Conservation (phyloP, 2,888 invertebrate species). For the Erebia epiphron region DNA sequence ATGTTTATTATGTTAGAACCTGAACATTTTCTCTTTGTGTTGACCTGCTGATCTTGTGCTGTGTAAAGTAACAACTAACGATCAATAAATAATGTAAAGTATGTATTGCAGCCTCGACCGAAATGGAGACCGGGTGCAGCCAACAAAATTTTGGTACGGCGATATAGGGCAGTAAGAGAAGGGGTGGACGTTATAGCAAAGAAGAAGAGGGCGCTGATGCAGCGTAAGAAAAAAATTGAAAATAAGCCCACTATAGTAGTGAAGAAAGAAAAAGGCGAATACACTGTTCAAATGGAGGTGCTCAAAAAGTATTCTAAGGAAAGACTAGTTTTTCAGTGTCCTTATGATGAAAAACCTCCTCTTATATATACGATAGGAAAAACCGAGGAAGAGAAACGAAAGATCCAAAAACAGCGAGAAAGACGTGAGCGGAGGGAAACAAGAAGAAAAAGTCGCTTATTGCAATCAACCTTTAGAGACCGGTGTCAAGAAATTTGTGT, state of each 20-base stretch:
- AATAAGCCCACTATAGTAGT: slow-evolving; percentile 68
- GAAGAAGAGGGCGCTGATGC: slow-evolving; percentile 69
- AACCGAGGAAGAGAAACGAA: slow-evolving; percentile 66
- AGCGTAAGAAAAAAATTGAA: slow-evolving; percentile 71
- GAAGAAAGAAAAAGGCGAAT: slow-evolving; percentile 69
- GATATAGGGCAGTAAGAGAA: slow-evolving; percentile 63
- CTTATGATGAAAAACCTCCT: slow-evolving; percentile 74
- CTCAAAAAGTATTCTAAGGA: slow-evolving; percentile 76
- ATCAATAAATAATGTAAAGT: slow-evolving; percentile 3
- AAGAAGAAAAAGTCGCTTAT: slow-evolving; percentile 64
- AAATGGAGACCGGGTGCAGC: slow-evolving; percentile 76
- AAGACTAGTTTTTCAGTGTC: slow-evolving; percentile 67
- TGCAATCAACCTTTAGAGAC: slow-evolving; percentile 74
- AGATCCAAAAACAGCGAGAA: slow-evolving; percentile 65
- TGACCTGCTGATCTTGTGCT: too few species aligned
- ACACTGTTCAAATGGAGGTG: slow-evolving; percentile 74
- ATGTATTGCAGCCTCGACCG: slow-evolving; percentile 59
- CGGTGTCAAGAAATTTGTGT: slow-evolving; percentile 77
- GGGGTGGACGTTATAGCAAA: slow-evolving; percentile 67
- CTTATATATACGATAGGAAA: slow-evolving; percentile 70
- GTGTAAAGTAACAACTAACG: neutral
- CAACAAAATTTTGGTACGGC: slow-evolving; percentile 65
- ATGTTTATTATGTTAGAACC: too few species aligned
- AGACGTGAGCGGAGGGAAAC: slow-evolving; percentile 70
- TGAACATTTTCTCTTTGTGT: too few species aligned